Evolutionary conservation across 2,113 vertebrate species (phyloP).

Genomic region (Uropsilus gracilis): DNA sequence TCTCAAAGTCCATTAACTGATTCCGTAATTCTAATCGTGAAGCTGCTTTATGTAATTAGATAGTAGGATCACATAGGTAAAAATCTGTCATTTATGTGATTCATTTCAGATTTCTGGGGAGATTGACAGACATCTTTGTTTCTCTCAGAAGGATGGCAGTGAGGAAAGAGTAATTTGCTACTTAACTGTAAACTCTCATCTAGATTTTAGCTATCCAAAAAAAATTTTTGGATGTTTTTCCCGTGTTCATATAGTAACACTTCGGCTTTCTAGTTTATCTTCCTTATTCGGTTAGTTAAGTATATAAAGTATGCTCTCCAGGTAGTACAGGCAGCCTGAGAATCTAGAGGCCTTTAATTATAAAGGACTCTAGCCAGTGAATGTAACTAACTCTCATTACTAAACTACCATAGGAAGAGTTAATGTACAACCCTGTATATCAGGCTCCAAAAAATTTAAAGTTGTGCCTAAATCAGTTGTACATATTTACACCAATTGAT

Average conservation of each 20-base stretch:
- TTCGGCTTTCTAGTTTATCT: slow-evolving; percentile 30
- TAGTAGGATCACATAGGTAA: slow-evolving; percentile 61
- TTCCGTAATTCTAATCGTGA: slow-evolving; percentile 42
- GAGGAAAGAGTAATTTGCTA: neutral
- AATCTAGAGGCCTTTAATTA: slow-evolving; percentile 48
- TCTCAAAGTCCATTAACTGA: neutral
- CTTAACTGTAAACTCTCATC: neutral
- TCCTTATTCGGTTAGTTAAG: slow-evolving; percentile 34
- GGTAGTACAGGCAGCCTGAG: neutral
- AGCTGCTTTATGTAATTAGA: slow-evolving; percentile 57
- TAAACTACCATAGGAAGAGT: slow-evolving; percentile 37
- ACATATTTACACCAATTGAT: slow-evolving; percentile 53
- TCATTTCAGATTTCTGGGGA: slow-evolving; percentile 44
- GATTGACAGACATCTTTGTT: neutral
- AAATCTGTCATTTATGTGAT: slow-evolving; percentile 42
- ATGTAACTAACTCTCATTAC: slow-evolving; percentile 40
- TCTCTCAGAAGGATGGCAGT: slow-evolving; percentile 8
- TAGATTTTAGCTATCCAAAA: neutral
- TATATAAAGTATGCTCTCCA: neutral
- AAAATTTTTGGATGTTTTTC: neutral
- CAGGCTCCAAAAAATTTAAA: slow-evolving; percentile 40
- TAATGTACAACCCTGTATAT: slow-evolving; percentile 30
- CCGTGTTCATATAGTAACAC: neutral
- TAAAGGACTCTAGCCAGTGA: slow-evolving; percentile 54
- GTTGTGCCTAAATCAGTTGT: slow-evolving; percentile 57